phyloP scores from a whole-genome alignment of 2,888 invertebrate species.

The Eupithecia subumbrata region DNA sequence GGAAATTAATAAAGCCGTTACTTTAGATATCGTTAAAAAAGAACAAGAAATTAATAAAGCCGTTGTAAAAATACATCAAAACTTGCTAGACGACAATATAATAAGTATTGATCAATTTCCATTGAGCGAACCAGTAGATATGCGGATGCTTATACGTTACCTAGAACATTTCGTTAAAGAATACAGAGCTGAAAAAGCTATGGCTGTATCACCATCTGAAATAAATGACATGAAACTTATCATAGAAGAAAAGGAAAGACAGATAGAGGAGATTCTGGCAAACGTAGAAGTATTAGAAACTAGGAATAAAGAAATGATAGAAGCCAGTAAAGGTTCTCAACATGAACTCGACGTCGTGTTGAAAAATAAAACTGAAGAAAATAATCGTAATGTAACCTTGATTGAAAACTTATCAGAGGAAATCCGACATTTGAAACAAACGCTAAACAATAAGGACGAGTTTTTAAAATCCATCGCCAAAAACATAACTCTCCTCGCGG shows the following conservation, averaged over 20 bases:
- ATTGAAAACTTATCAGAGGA: conserved; percentile 59
- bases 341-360: conserved; percentile 57
- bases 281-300: conserved; percentile 51
- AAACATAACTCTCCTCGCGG: conserved; percentile 2
- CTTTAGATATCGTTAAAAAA: conserved; percentile 66
- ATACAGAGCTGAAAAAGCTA: conserved; percentile 48
- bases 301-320: conserved; percentile 52
- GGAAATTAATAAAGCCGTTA: conserved; percentile 71
- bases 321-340: conserved; percentile 48
- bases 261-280: conserved; percentile 50
- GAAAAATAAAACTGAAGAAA: conserved; percentile 59
- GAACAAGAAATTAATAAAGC: conserved; percentile 61
- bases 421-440: conserved; percentile 55
- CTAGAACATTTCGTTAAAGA: conserved; percentile 57
- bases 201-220: conserved; percentile 50
- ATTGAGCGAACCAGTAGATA: conserved; percentile 45
- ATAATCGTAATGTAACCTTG: conserved; percentile 49
- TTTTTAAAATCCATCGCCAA: conserved; percentile 50
- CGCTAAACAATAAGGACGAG: conserved; percentile 54
- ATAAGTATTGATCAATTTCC: conserved; percentile 52
- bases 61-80: conserved; percentile 56
- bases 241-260: conserved; percentile 57
- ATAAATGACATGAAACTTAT: conserved; percentile 50
- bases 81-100: conserved; percentile 57
- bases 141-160: conserved; percentile 53